Base-by-base conservation (phyloP, 2,113 vertebrate genomes). In the Pholis gunnellus region DNA sequence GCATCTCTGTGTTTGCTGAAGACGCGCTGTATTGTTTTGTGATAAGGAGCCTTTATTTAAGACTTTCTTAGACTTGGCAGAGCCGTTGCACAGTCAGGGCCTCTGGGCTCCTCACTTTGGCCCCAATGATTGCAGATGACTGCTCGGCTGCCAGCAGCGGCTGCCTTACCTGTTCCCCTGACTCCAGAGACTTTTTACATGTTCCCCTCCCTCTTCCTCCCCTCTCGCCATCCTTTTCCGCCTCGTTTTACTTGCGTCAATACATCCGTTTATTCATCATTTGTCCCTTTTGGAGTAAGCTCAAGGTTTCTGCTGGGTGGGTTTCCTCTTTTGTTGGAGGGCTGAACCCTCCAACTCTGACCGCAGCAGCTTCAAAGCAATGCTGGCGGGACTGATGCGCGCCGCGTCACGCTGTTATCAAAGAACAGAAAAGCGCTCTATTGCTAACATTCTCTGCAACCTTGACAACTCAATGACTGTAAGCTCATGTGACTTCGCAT, bases 81-180 rank as follows among this genome's bases (percentile, higher is more conserved):
- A 59, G 64, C 22, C 29, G 60, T 66, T 82, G 79, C 78, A 72
- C 81, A 91, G 86, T 88, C 87, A 46, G 83, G 73, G 89, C 94
- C 93, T 92, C 83, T 20, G 76, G 93, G 91, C 91, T 86, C 82
- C 81, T 91, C 84, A 81, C 88, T 88, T 92, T 92, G 91, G 93
- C 93, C 90, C 75, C 70, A 61, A 13, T 68, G 84, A 86, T 88
- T 93, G 88, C 86, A 91, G 87, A 91, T 78, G 86, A 92, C 85
- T 84, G 84, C 86, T 92, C 59, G 52, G 78, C 89, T 93, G 91
- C 92, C 90, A 93, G 87, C 88, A 87, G 75, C 52, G 77, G 66
- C 92, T 88, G 85, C 74, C 84, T 91, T 78, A 91, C 91, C 88
- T 88, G 82, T 84, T 89, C 86, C 87, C 73, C 59, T 67, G 79